phyloP scores from a whole-genome alignment of 2,888 invertebrate genomes.

The Plutella xylostella region DNA sequence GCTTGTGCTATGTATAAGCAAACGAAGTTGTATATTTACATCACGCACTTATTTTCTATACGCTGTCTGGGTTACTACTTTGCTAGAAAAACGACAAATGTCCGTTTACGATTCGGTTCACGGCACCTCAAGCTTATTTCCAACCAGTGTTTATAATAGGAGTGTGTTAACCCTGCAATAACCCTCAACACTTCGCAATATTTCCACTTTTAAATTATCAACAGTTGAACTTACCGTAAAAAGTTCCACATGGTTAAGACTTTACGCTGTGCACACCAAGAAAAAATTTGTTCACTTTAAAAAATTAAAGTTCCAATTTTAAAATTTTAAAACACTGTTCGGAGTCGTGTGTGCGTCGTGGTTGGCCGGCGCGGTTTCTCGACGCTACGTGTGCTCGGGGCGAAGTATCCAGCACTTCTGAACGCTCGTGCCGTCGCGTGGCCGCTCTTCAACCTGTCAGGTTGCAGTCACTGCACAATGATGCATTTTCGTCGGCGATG shows the following conservation, averaged over 20 bases:
- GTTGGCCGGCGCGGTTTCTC: slow-evolving; percentile 9
- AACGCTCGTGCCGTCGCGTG: slow-evolving; percentile 26
- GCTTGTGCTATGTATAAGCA: too few relatives aligned
- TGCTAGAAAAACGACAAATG: neutral
- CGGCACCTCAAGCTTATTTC: neutral
- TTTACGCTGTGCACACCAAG: slow-evolving; percentile 24
- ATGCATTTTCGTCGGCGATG: slow-evolving; percentile 26
- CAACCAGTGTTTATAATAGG: neutral
- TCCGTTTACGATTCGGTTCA: slow-evolving; percentile 7
- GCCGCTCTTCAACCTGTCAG: slow-evolving; percentile 59
- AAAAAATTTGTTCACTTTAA: too few relatives aligned
- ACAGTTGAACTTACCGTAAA: slow-evolving; percentile 40
- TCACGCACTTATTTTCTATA: too few relatives aligned
- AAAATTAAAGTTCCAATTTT: slow-evolving; percentile 25
- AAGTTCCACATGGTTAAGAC: slow-evolving; percentile 48
- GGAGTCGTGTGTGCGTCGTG: slow-evolving; percentile 25
- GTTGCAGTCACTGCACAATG: slow-evolving; percentile 44
- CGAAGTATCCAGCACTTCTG: slow-evolving; percentile 51
- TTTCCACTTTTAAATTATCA: slow-evolving; percentile 9
- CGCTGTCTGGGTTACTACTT: neutral
- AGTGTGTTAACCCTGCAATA: slow-evolving; percentile 3
- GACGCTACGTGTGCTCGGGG: slow-evolving; percentile 38
- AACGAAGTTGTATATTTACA: too few relatives aligned
- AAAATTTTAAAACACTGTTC: slow-evolving; percentile 12
- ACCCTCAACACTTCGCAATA: neutral